Percentiles rank a stretch among this genome's conserved stretches.
Evolutionary conservation across 2,797 vertebrate genomes (phyloP).

Genomic region (Cottoperca gobio): DNA sequence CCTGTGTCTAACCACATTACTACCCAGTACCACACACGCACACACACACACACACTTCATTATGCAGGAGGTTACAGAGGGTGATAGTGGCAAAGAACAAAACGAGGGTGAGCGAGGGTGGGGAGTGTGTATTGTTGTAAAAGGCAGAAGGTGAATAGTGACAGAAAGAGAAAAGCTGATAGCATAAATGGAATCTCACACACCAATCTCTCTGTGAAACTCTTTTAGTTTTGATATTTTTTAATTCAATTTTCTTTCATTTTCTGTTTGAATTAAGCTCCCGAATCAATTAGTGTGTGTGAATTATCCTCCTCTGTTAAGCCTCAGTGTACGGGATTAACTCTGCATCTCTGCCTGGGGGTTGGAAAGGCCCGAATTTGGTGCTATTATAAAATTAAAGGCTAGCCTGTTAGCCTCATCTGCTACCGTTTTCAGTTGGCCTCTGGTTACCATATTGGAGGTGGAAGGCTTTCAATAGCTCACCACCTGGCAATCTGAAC

Average conservation of each 20-base stretch:
- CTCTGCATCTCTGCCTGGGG: conserved; percentile 20
- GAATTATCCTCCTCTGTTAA: conserved; percentile 57
- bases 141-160: not conserved
- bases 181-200: conserved; percentile 11
- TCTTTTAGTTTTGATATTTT: conserved; percentile 16
- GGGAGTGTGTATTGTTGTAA: conserved; percentile 7
- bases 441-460: not conserved
- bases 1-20: too few relatives aligned
- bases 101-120: not conserved
- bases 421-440: not conserved
- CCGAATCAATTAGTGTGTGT: conserved; percentile 57
- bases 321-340: conserved; percentile 51
- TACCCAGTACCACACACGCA: too few relatives aligned
- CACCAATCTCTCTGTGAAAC: conserved; percentile 10
- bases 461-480: not conserved
- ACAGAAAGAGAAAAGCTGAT: not conserved
- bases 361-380: conserved; percentile 14
- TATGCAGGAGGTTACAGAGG: conserved; percentile 1
- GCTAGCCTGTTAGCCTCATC: not conserved
- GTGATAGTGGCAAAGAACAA: not conserved
- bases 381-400: conserved; percentile 15
- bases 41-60: too few relatives aligned
- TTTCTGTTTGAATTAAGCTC: conserved; percentile 52
- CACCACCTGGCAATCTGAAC: not conserved
- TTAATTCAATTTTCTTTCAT: conserved; percentile 42